A percentile compares a stretch with the other conserved stretches of the same genome.
Evolutionary conservation across 2,888 invertebrate genomes (phyloP).

Genomic region (Aphelenchoides bicaudatus): DNA sequence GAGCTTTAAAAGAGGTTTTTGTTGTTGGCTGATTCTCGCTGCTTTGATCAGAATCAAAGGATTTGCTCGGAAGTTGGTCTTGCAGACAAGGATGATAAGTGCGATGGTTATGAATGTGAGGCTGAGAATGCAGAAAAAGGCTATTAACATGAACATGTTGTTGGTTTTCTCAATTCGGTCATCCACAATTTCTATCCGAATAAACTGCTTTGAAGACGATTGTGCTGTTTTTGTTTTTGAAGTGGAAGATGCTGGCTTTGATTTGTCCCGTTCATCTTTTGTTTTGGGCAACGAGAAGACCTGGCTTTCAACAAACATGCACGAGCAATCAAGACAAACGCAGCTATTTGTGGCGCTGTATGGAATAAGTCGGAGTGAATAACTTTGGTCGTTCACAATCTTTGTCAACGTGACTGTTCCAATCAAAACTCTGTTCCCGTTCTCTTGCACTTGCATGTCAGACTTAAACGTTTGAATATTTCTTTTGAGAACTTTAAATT

Average conservation of each 20-base stretch:
- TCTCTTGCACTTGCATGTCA: not conserved
- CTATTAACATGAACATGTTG: not conserved
- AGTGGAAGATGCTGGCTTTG: not conserved
- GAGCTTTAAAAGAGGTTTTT: not conserved
- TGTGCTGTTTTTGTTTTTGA: not conserved
- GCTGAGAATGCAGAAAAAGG: not conserved
- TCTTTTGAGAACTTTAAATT: not conserved
- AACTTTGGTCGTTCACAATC: not conserved
- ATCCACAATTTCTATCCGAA: not conserved
- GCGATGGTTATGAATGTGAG: conserved; percentile 6
- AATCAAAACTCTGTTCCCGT: conserved; percentile 5
- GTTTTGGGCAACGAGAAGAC: conserved; percentile 4
- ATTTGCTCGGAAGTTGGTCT: not conserved
- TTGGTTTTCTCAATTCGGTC: not conserved
- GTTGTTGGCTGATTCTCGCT: not conserved
- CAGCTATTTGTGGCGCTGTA: conserved; percentile 12
- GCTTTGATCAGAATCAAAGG: conserved; percentile 1
- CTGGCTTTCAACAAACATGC: not conserved
- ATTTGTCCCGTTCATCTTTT: not conserved
- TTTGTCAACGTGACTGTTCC: conserved; percentile 10
- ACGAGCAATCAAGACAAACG: conserved; percentile 6
- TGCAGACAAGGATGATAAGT: conserved; percentile 1
- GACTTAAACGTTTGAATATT: conserved; percentile 2
- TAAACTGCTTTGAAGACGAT: not conserved
- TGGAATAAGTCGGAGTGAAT: conserved; percentile 13